Evolutionary conservation across 2,888 invertebrate genomes (phyloP), one percentile per base, ranked within the genome.

Genomic region (Lasioglossum calceatum): DNA sequence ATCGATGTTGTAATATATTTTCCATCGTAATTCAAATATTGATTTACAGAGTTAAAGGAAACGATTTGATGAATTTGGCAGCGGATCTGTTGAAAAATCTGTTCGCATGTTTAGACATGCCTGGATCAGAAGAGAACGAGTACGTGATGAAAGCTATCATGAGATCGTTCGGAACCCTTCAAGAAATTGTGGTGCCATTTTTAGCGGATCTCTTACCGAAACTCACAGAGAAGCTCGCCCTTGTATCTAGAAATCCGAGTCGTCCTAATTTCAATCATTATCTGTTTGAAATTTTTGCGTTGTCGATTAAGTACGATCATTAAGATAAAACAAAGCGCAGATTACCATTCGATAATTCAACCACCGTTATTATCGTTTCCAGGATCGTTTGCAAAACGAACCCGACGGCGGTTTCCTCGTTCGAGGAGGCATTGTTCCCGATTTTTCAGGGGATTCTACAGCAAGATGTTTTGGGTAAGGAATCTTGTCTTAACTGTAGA

Each of bases 111-210:
- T 96, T 99, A 79, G 97, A 97, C 12, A 96, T 96, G 88, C 96
- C 97, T 1, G 97, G 97, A 5, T 98, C 98, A 0, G 97, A 97
- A 89, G 99, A 99, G 96, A 99, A 99, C 95, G 99, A 99, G 95
- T 99, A 99, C 94, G 97, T 98, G 12, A 99, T 99, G 99, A 99
- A 99, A 96, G 99, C 99, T 3, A 97, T 99, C n/a, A 98, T 99
- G 97, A 96, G 99, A 86, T 97, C 97, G 76, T 97, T 99, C 93
- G 97, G 97, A 0, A 97, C 97, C 36, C 96, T 99, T 27, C 98
- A 99, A 95, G 98, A 98, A 54, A 96, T 96, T 14, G 97, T 98
- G 27, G 96, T 99, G 92, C 98, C 98, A 23, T 98, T 97, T 94
- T 96, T 99, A 94, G 97, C 97, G 44, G 97, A 97, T n/a, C 96